phyloP scores from a whole-genome alignment of 2,797 vertebrate species.

The Natrix natrix region DNA sequence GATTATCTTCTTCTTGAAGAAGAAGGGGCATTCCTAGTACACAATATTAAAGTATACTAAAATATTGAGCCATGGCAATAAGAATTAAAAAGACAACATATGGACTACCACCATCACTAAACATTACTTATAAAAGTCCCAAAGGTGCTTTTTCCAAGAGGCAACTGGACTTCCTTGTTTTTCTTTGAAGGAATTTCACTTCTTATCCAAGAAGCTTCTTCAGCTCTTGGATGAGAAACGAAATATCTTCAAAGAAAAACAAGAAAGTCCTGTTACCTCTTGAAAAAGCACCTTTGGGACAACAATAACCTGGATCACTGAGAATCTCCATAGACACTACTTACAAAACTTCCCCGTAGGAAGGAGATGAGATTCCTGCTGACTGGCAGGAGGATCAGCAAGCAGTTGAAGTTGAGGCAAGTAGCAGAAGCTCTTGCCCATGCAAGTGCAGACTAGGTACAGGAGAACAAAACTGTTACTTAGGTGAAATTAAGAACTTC shows the following conservation, averaged over 20 bases:
- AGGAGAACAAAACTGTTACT: conserved; percentile 54
- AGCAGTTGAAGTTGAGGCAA: conserved; percentile 81
- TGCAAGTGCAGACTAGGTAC: conserved; percentile 73
- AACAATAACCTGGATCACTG: neutral
- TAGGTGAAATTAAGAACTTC: conserved; percentile 17
- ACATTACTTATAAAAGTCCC: conserved; percentile 67
- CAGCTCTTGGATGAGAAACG: neutral
- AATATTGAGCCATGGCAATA: neutral
- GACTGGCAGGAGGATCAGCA: conserved; percentile 78
- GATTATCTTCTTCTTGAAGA: conserved; percentile 54
- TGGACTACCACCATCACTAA: conserved; percentile 20
- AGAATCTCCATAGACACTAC: conserved; percentile 47
- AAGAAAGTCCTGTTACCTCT: too few relatives aligned
- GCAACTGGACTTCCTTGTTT: neutral
- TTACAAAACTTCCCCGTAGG: conserved; percentile 74
- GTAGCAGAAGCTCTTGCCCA: conserved; percentile 80
- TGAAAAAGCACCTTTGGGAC: neutral
- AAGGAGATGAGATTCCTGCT: conserved; percentile 78
- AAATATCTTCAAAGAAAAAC: neutral
- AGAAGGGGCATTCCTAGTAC: neutral
- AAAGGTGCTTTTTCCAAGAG: neutral
- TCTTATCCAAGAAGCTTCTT: too few relatives aligned
- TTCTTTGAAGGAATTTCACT: neutral
- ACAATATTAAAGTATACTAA: neutral
- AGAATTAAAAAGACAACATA: neutral